A percentile compares a stretch with the other conserved stretches of the same genome.
phyloP scores from a whole-genome alignment of 2,113 vertebrate species.

The Sander lucioperca region DNA sequence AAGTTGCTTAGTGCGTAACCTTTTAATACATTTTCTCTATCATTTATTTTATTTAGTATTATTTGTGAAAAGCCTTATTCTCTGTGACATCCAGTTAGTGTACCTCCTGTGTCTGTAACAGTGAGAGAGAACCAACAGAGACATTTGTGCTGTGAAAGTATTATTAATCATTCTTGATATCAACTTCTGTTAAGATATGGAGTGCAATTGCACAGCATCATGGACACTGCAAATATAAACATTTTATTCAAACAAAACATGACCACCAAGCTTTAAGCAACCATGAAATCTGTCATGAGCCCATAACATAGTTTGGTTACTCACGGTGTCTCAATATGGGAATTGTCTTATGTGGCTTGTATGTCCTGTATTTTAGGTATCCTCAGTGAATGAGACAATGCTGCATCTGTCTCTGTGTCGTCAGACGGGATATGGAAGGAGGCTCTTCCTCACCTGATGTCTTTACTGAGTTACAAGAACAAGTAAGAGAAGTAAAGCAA shows the following conservation, averaged over 20 bases:
- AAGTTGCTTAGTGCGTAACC: background rate
- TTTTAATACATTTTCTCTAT: background rate
- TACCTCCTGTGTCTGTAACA: background rate
- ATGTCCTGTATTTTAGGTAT: constrained; percentile 25
- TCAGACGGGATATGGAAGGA: background rate
- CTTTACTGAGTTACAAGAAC: constrained; percentile 28
- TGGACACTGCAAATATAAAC: background rate
- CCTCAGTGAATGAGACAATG: background rate
- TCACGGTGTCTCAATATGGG: background rate
- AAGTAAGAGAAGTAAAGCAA: constrained; percentile 42
- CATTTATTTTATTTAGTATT: background rate
- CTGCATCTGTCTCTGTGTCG: background rate
- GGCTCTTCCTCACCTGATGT: constrained; percentile 2
- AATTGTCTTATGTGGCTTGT: background rate
- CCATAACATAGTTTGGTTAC: background rate
- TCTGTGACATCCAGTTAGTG: background rate
- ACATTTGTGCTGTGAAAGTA: background rate
- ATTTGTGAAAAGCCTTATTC: background rate
- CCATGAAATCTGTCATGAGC: background rate
- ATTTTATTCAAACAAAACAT: background rate
- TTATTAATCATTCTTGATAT: background rate
- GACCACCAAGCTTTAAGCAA: background rate
- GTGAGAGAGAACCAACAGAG: background rate
- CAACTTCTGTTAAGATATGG: background rate
- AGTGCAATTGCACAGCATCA: background rate